Evolutionary conservation across 2,113 vertebrate species (phyloP), one percentile per base, ranked within the genome.

Genomic region (Anas platyrhynchos): DNA sequence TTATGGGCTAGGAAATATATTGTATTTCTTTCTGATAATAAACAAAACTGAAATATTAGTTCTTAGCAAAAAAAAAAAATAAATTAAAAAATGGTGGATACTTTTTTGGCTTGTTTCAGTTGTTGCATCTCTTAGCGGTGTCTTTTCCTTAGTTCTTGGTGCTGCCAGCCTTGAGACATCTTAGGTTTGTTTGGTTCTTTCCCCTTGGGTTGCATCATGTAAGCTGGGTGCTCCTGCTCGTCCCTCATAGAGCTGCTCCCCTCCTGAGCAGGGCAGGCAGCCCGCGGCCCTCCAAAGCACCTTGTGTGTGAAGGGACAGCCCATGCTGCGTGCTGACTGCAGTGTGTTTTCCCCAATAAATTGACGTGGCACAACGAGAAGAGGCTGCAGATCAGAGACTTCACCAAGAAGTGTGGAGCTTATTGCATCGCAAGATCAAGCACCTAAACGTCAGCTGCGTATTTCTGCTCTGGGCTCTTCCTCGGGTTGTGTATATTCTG

Each of bases 1-100:
- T 96, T 97, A 96, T 94, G 62, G 83, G 73, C 73, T 90, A 84
- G 83, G 68, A 96, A 96, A 93, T 91, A 85, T 80, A 79, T 74
- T 77, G 82, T 81, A 55, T 43, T 78, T 65, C 52, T 94, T 89
- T 69, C 73, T 91, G 74, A 84, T 89, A 88, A 91, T 92, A 96
- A 95, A 94, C 79, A 92, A 95, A 93, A 81, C 44, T 91, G 80
- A 97, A 96, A 96, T 91, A 86, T 75, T 83, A 89, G 80, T 31
- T 63, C 56, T 76, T 69, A 4, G 29, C 4, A 1, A 22, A n/a
- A 66, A 59, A 34, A 23, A 68, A 69, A 38, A 55, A 38, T 38
- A 18, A 41, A 29, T 41, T 41, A 18, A 41, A 29, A 21, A 44
- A 8, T 15, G 38, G 34, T 79, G 75, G 77, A 59, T 88, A 80